Conservation (phyloP, 2,113 vertebrate genomes). For the Callionymus lyra region DNA sequence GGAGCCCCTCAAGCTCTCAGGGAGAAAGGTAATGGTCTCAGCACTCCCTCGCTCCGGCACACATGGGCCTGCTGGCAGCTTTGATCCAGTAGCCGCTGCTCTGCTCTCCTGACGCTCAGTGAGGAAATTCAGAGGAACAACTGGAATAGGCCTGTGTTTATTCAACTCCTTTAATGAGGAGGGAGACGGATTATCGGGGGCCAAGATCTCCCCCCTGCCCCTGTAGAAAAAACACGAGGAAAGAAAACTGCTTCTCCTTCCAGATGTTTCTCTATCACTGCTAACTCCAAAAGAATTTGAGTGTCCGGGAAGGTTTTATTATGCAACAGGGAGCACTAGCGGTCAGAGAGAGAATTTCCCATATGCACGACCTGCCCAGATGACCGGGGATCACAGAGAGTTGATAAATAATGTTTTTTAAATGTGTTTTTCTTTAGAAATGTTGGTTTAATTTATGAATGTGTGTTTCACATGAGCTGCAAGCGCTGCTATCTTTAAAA, state of each 20-base stretch:
- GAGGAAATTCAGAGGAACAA: constrained; percentile 77
- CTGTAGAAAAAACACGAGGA: constrained; percentile 44
- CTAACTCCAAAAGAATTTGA: constrained; percentile 55
- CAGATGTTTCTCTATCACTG: constrained; percentile 68
- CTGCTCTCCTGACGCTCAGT: constrained; percentile 66
- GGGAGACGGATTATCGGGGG: constrained; percentile 70
- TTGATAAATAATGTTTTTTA: constrained; percentile 12
- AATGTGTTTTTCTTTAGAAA: not conserved
- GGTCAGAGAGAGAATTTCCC: constrained; percentile 47
- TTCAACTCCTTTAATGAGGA: constrained; percentile 75
- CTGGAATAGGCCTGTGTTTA: constrained; percentile 76
- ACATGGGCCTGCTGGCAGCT: constrained; percentile 52
- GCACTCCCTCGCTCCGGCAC: constrained; percentile 51
- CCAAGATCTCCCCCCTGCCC: constrained; percentile 53
- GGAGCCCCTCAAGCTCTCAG: constrained; percentile 45
- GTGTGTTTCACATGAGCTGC: too few relatives aligned
- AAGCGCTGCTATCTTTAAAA: too few relatives aligned
- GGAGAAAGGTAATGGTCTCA: constrained; percentile 62
- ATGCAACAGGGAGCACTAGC: constrained; percentile 35
- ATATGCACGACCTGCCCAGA: constrained; percentile 56
- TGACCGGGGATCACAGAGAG: constrained; percentile 25
- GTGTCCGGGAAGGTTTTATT: constrained; percentile 19
- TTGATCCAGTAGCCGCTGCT: constrained; percentile 66
- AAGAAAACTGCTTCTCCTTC: constrained; percentile 66
- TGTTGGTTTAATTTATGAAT: too few relatives aligned